Evolutionary conservation across 2,797 vertebrate species (phyloP).

Genomic region (Triplophysa bombifrons): DNA sequence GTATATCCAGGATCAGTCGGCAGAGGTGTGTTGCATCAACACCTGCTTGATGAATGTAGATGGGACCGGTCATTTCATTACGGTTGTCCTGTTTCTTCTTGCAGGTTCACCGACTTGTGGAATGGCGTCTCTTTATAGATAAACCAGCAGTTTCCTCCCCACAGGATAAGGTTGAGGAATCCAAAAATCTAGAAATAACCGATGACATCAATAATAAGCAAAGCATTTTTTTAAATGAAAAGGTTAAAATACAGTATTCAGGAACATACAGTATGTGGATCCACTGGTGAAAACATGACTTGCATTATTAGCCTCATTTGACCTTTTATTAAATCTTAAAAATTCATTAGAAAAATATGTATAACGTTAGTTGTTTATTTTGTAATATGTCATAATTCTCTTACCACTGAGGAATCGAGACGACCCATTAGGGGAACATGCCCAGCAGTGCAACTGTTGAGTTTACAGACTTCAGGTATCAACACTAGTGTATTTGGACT

Average conservation of each 20-base stretch:
- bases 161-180: slow-evolving; percentile 83
- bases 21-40: slow-evolving; percentile 32
- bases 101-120: slow-evolving; percentile 67
- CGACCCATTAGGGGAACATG: slow-evolving; percentile 77
- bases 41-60: slow-evolving; percentile 59
- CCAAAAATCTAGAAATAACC: slow-evolving; percentile 75
- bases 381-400: slow-evolving; percentile 45
- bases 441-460: slow-evolving; percentile 66
- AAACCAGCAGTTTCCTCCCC: slow-evolving; percentile 86
- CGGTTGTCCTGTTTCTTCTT: slow-evolving; percentile 67
- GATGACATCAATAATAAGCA: background rate
- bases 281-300: background rate
- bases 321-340: too few relatives aligned
- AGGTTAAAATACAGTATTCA: background rate
- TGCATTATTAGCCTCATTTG: too few relatives aligned
- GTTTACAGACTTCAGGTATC: slow-evolving; percentile 68
- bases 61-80: slow-evolving; percentile 42
- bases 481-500: slow-evolving; percentile 68
- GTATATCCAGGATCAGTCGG: background rate
- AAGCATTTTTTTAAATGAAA: background rate
- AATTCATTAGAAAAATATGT: too few relatives aligned
- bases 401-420: slow-evolving; percentile 86
- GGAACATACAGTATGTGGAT: background rate
- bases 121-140: slow-evolving; percentile 84
- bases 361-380: background rate